These are phyloP conservation scores for Epinotia ramella DNA, from an alignment of 2,888 invertebrate genomes.

Conservation along the genomic window DNA sequence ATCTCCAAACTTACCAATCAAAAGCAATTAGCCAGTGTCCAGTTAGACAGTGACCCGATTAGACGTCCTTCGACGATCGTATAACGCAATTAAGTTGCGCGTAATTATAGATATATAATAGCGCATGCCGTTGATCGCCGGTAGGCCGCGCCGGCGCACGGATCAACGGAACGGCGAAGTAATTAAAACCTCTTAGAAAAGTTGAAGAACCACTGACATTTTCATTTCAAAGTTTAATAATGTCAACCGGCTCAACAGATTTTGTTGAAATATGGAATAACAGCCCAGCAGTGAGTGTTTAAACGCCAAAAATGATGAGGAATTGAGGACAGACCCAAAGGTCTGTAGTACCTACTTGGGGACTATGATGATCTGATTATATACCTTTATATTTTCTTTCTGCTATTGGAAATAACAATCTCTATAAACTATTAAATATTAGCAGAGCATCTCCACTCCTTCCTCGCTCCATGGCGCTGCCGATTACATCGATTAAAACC, in stretches of 20 bases:
- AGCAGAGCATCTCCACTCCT: slow-evolving; percentile 1
- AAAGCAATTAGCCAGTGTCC: slow-evolving; percentile 1
- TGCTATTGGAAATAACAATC: neutral
- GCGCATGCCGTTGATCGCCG: slow-evolving; percentile 49
- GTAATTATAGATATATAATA: slow-evolving; percentile 58
- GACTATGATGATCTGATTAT: no score
- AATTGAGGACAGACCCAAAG: no score
- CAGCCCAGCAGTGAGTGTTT: no score
- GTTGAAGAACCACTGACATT: no score
- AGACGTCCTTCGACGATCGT: slow-evolving; percentile 26
- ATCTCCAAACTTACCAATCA: slow-evolving; percentile 2
- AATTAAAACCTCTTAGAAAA: neutral
- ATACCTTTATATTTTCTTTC: no score
- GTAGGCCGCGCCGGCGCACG: slow-evolving; percentile 34
- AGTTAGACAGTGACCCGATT: slow-evolving; percentile 37
- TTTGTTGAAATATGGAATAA: no score
- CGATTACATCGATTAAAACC: slow-evolving; percentile 58
- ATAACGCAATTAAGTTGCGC: slow-evolving; percentile 36
- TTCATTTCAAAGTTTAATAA: no score
- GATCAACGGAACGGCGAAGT: slow-evolving; percentile 10
- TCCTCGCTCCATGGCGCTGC: slow-evolving; percentile 23
- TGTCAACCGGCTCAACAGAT: no score
- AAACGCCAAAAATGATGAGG: no score
- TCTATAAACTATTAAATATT: neutral
- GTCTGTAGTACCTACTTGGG: no score